Base-by-base conservation (phyloP, 2,113 vertebrate genomes). In the Coracopsis vasa region DNA sequence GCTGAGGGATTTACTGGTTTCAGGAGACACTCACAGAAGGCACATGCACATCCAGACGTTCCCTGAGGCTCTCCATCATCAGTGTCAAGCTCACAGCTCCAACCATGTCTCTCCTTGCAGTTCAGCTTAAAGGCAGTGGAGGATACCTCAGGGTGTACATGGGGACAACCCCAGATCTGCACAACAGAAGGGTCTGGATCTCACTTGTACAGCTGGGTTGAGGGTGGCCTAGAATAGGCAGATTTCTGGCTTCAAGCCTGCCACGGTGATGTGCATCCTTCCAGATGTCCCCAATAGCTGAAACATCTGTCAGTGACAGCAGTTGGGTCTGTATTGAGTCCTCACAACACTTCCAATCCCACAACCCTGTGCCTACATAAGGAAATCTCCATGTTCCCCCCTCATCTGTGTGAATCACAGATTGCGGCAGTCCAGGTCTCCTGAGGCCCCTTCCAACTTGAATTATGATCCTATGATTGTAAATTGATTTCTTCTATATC, bases 71-170 rank as follows among this genome's bases (percentile, higher is more conserved):
- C 69, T 70, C 60, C 61, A 33, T 23, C 24, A 86, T 44, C 58
- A 1, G 0, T 56, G 60, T 16, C 0, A 12, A 72, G 62, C 51
- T 69, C 58, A 2, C 39, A 94, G 92, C 67, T 53, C 60, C 1
- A 14, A 24, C 27, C 41, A 7, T 60, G 2, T 13, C 41, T 44
- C 44, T 69, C 48, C 80, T 72, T 67, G 37, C 62, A 61, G 23
- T 12, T 15, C 0, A 2, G 27, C 17, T 70, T 33, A 21, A 39
- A 31, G 9, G 27, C 20, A n/a, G 21, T 0, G 4, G 31, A 65
- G 54, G 27, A n/a, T 37, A 53, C 91, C 31, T 62, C 35, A 20
- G 12, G 53, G 23, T 24, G 50, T 8, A 10, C 7, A 8, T 2
- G 33, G 61, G 35, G 25, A 37, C 35, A 51, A 10, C 7, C 18